Base-by-base conservation (phyloP, 2,888 invertebrate species). In the Hirtodrosophila histrioides region DNA sequence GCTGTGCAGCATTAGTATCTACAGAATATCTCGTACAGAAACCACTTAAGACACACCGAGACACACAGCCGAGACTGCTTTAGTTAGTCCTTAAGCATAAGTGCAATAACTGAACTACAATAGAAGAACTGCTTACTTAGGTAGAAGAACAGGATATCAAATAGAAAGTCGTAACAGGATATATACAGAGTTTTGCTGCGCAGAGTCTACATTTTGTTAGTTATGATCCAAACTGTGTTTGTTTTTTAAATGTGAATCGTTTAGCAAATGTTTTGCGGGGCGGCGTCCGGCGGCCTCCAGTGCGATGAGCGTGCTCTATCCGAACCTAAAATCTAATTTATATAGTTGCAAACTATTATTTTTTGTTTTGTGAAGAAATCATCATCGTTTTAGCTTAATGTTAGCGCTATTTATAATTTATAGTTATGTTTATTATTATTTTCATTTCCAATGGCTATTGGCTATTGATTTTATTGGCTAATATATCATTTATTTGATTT, bases 31-130 rank as follows among this genome's bases (percentile, higher is more conserved):
- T 56, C 60, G 31, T 40, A 53, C 65, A 49, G 56, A 49, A 33
- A 48, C 12, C 58, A 58, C 57, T 63, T 43, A 45, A 69, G 58
- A 71, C 66, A 71, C 63, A 78, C 60, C 57, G 67, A 54, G 55
- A 65, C 49, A 56, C 64, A 71, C 67, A 86, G 80, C 73, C 86
- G 80, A 83, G 86, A 86, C 86, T 83, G 83, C 86, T 85, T 82
- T 83, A 83, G 86, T 80, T 83, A 86, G 83, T 83, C 75, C 75
- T 75, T 81, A 78, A 72, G 60, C 66, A 68, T 81, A 79, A 84
- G 88, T 86, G 88, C 86, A 86, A 88, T 86, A 87, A 58, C 39
- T 17, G 33, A 56, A 44, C 33, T 46, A 53, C 17, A 40, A 35
- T 36, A 11, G 11, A 44, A 40, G 7, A 61, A 40, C 17, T 49